Evolutionary conservation across 2,797 vertebrate species (phyloP).

Genomic region (Acanthurus tractus): DNA sequence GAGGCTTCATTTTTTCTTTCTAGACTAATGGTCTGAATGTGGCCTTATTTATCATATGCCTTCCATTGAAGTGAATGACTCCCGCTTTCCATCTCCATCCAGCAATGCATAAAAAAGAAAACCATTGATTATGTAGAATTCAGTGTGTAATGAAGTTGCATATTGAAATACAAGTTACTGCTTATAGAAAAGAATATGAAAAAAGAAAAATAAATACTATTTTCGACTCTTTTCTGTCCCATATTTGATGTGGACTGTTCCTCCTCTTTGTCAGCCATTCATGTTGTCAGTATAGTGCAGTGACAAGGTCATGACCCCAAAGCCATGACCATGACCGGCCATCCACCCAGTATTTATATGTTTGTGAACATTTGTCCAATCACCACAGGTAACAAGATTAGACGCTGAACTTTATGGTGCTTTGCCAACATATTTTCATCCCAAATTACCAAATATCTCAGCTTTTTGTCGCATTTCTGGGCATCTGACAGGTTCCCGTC

Average conservation of each 20-base stretch:
- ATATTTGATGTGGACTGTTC: not conserved
- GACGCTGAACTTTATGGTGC: no score
- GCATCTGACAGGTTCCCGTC: no score
- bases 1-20: not conserved
- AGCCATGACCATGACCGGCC: not conserved
- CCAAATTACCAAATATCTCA: no score
- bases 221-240: not conserved
- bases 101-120: not conserved
- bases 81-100: not conserved
- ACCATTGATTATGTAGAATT: not conserved
- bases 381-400: no score
- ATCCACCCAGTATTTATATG: no score
- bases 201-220: not conserved
- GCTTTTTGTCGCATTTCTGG: no score
- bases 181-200: not conserved
- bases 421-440: no score
- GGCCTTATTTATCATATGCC: conserved; percentile 1
- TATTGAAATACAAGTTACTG: not conserved
- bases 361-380: no score
- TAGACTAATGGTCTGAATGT: not conserved
- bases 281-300: not conserved
- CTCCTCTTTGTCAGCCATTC: not conserved
- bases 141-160: not conserved
- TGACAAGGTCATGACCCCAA: not conserved
- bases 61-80: conserved; percentile 4